Evolutionary conservation across 2,113 vertebrate species (phyloP), one percentile per base, ranked within the genome.

Genomic region (Centropus bengalensis): DNA sequence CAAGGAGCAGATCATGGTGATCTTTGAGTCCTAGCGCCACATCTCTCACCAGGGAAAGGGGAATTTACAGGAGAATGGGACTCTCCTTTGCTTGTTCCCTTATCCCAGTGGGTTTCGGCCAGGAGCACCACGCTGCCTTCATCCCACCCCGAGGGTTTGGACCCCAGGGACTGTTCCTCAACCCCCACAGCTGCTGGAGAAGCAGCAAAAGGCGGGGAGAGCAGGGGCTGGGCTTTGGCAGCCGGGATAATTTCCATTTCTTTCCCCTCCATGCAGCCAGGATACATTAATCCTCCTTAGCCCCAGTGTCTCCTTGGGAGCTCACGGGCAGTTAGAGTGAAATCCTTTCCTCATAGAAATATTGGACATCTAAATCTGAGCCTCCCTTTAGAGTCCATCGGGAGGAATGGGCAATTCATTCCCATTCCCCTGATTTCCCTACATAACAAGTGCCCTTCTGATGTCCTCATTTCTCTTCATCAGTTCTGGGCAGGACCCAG

Each of bases 131-230:
- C 7, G 13, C 32, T 40, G 9, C 12, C 42, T 6, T 20, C 52
- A 12, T 6, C 18, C 30, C 30, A 2, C 7, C 2, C 1, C 1
- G 32, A 30, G 11, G 14, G 6, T 49, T 26, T 14, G 33, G 5
- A 7, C 27, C 26, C 6, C 1, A 15, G 5, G 32, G n/a, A 10
- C 11, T 28, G 0, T 10, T 54, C n/a, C 74, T 24, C 32, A 21
- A 44, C 67, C 49, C 40, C 40, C 33, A 5, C 6, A 6, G 6
- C 38, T 38, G 22, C 38, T 42, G 54, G 1, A 5, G 49, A 24
- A n/a, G 59, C 28, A 58, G 64, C 28, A 30, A 6, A 23, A 14
- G 14, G 47, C 66, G 74, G 66, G 32, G 44, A 10, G 70, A 69
- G 38, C 26, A 1, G 10, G 20, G 38, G 4, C 30, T 26, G 21